A percentile compares a stretch with the other conserved stretches of the same genome.
These are phyloP conservation scores for Drosophila paranaensis DNA, from an alignment of 2,888 invertebrate species.

Conservation along the genomic window DNA sequence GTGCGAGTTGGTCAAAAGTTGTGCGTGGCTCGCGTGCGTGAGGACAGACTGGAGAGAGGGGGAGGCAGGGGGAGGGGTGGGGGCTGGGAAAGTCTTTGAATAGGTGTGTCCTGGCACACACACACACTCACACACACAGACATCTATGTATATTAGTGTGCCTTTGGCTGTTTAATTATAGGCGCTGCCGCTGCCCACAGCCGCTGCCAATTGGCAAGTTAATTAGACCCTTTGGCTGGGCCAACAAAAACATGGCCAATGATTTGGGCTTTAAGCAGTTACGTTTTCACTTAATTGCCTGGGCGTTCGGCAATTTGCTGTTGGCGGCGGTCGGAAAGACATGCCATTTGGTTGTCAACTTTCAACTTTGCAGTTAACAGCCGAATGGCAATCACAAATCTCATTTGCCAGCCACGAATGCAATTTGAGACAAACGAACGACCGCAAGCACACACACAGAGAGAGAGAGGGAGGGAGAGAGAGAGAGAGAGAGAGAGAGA, in stretches of 20 bases:
- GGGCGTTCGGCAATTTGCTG: conserved; percentile 18
- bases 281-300: conserved; percentile 60
- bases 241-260: conserved; percentile 21
- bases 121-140: conserved; percentile 12
- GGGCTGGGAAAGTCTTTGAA: neutral
- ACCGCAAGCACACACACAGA: conserved; percentile 15
- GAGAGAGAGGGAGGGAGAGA: too few species aligned
- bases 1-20: conserved; percentile 43
- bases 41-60: neutral
- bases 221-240: conserved; percentile 60
- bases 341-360: conserved; percentile 8
- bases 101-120: conserved; percentile 43
- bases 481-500: neutral
- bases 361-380: conserved; percentile 30
- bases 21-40: conserved; percentile 43
- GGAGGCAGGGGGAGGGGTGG: neutral
- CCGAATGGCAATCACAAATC: conserved; percentile 45
- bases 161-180: conserved; percentile 54
- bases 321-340: neutral
- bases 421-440: conserved; percentile 58
- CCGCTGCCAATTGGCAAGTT: conserved; percentile 65
- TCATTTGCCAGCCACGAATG: conserved; percentile 62
- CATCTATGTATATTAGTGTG: conserved; percentile 15
- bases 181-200: conserved; percentile 31
- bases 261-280: conserved; percentile 50